Base-by-base conservation (phyloP, 1,140 invertebrate genomes). In the Matsumurasca onukii region DNA sequence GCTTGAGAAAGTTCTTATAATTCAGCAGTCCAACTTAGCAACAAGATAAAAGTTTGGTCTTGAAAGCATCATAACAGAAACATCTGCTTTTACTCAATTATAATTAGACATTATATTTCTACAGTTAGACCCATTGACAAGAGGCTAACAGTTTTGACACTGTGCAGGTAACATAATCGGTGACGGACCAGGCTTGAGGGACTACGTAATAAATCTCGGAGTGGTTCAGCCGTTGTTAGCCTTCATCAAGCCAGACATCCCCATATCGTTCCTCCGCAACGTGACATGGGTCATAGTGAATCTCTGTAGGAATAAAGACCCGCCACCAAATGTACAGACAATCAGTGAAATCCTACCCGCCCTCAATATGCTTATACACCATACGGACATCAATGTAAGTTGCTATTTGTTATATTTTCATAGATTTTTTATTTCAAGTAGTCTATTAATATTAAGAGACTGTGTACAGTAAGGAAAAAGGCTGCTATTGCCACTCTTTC, bases 281-380 rank as follows among this genome's bases (percentile, higher is more conserved):
- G 94, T 98, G n/a, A 97, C 95, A 27, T 98, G 96, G 96, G 95
- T 98, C 29, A 95, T 98, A 81, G 95, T 98, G 15, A 98, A 98
- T 82, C 85, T 98, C 75, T 98, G 95, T 84, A 89, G 96, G 72
- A 97, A 93, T 83, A 98, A 98, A 84, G 94, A 98, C 77, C 95
- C 95, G 30, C 91, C 95, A 12, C 93, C 93, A 73, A 87, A 91
- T 73, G 84, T 89, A 62, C 83, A 87, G 74, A 97, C 95, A 5
- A 97, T 98, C 73, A 85, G 89, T 76, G 92, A 97, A 80, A 90
- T 99, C 77, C 85, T 99, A 73, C 97, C 98, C 55, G 96, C 97
- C 59, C 86, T 99, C 24, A 92, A 92, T 79, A 83, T 92, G 75
- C 87, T 99, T 22, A 98, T 99, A 75, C 91, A 96, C 82, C 96